Percentiles rank a stretch among this genome's conserved stretches.
These are phyloP conservation scores for Parasteatoda lunata DNA, from an alignment of 2,888 invertebrate genomes.

Conservation along the genomic window DNA sequence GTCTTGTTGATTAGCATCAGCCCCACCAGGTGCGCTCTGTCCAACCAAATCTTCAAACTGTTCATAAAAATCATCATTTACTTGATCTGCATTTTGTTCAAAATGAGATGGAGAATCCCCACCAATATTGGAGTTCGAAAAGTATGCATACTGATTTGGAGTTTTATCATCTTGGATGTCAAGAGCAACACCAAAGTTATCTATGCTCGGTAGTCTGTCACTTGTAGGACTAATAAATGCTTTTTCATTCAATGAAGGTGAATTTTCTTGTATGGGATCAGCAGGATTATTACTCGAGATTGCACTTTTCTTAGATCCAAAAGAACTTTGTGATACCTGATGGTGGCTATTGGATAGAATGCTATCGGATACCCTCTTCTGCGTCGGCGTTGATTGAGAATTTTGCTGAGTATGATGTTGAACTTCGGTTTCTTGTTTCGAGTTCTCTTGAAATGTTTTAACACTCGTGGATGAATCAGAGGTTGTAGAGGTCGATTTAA, in stretches of 20 bases:
- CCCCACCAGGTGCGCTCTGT: neutral
- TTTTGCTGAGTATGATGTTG: neutral
- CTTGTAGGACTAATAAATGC: too few relatives aligned
- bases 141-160: too few relatives aligned
- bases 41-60: neutral
- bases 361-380: neutral
- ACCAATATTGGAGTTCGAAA: too few relatives aligned
- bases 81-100: neutral
- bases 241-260: too few relatives aligned
- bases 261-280: neutral
- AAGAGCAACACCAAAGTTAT: too few relatives aligned
- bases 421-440: neutral
- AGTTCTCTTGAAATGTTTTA: neutral
- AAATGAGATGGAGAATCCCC: too few relatives aligned
- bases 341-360: neutral
- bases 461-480: neutral
- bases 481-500: neutral
- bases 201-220: too few relatives aligned
- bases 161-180: too few relatives aligned
- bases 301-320: neutral
- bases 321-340: neutral
- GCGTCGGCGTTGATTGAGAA: neutral
- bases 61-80: neutral
- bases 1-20: neutral
- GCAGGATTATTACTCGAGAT: neutral